A percentile compares a stretch with the other conserved stretches of the same genome.
Evolutionary conservation across 1,140 invertebrate genomes (phyloP).

Genomic region (Danaus plexippus): DNA sequence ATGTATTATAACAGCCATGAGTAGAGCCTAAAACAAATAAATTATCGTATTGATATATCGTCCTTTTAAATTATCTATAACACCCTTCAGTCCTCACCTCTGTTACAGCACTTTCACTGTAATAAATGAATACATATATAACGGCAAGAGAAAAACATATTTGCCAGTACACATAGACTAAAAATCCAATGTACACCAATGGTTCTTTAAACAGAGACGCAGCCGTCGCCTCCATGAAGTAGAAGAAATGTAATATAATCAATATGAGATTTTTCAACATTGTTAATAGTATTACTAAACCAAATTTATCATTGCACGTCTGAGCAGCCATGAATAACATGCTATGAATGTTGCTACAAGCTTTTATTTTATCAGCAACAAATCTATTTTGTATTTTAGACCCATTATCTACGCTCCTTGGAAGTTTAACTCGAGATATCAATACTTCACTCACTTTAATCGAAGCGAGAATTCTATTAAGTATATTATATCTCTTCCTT

Average conservation of each 20-base stretch:
- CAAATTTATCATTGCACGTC: conserved; percentile 32
- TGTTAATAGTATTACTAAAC: conserved; percentile 31
- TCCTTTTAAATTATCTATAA: too few relatives aligned
- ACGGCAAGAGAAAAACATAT: conserved; percentile 29
- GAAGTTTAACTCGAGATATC: conserved; percentile 26
- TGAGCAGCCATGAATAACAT: conserved; percentile 34
- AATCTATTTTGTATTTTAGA: conserved; percentile 31
- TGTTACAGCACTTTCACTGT: conserved; percentile 28
- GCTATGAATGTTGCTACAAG: conserved; percentile 36
- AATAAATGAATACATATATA: conserved; percentile 33
- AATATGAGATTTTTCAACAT: conserved; percentile 28
- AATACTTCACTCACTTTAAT: conserved; percentile 30
- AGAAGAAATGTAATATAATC: conserved; percentile 44
- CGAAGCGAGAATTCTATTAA: conserved; percentile 35
- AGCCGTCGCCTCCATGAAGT: conserved; percentile 55
- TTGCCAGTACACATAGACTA: conserved; percentile 43
- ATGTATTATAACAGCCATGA: conserved; percentile 29
- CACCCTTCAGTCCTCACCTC: conserved; percentile 30
- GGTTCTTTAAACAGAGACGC: conserved; percentile 42
- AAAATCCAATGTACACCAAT: conserved; percentile 34
- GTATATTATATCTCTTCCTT: conserved; percentile 26
- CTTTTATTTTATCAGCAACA: conserved; percentile 35
- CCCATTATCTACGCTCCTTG: conserved; percentile 17
- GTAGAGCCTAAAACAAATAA: conserved; percentile 31
- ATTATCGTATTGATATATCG: conserved; percentile 2